A percentile compares a stretch with the other conserved stretches of the same genome.
phyloP scores from a whole-genome alignment of 2,888 invertebrate species.

The Rugalucina vietnamica region DNA sequence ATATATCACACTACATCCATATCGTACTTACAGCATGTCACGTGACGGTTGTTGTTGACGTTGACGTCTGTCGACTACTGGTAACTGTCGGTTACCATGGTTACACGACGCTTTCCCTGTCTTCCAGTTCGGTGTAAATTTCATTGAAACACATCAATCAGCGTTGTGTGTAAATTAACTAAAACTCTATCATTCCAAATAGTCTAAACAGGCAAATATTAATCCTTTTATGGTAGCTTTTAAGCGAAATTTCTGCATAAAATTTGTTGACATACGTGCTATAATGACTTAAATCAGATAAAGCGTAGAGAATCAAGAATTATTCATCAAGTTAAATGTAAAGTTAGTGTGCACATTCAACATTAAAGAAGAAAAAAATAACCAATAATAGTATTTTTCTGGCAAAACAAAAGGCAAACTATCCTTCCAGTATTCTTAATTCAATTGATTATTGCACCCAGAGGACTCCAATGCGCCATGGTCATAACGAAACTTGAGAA shows the following conservation, averaged over 20 bases:
- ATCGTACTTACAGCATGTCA: conserved; percentile 13
- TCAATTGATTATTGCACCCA: conserved; percentile 13
- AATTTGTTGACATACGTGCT: not conserved
- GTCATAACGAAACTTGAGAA: conserved; percentile 1
- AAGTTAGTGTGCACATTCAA: not conserved
- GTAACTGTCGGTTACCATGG: not conserved
- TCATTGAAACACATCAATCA: conserved; percentile 9
- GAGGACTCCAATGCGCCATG: not conserved
- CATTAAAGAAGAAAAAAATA: not conserved
- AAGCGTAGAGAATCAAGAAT: not conserved
- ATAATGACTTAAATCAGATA: not conserved
- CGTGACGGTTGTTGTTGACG: too few species aligned
- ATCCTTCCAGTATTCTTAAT: not conserved
- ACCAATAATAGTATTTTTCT: not conserved
- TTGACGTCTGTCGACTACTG: not conserved
- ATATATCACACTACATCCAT: not conserved
- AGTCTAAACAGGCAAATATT: not conserved
- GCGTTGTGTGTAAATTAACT: not conserved
- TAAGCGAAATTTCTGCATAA: not conserved
- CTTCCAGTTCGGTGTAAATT: conserved; percentile 32
- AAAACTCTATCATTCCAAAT: not conserved
- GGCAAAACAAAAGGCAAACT: conserved; percentile 12
- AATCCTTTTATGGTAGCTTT: not conserved
- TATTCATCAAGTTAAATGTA: not conserved
- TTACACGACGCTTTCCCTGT: not conserved